Evolutionary conservation across 2,113 vertebrate species (phyloP).

Genomic region (Eretmochelys imbricata): DNA sequence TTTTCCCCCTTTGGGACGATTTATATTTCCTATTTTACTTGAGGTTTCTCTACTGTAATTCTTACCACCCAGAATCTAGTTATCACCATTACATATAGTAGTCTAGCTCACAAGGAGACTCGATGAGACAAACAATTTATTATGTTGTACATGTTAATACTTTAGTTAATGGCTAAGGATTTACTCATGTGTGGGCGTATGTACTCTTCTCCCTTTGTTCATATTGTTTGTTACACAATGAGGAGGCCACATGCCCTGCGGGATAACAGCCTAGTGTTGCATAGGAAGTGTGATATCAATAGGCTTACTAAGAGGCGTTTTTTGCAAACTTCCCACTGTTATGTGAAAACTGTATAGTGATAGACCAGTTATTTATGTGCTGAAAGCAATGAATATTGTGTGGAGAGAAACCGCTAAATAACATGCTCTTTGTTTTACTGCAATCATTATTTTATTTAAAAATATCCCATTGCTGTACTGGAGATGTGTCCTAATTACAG

Average conservation of each 20-base stretch:
- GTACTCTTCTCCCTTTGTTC: constrained; percentile 16
- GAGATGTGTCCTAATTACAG: neutral
- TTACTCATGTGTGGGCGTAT: neutral
- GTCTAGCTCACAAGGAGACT: neutral
- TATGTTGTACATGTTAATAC: rapidly evolving
- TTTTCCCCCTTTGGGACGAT: too few species aligned
- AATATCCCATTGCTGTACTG: neutral
- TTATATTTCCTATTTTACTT: neutral
- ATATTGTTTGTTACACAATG: neutral
- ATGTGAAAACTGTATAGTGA: neutral
- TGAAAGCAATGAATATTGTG: neutral
- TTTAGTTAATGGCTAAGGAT: neutral
- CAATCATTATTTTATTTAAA: neutral
- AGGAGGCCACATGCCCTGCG: neutral
- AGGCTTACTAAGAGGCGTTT: neutral
- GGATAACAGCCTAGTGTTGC: constrained; percentile 2
- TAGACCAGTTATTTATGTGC: neutral
- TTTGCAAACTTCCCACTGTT: neutral
- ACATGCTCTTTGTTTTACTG: neutral
- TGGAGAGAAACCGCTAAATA: neutral
- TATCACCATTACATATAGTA: rapidly evolving
- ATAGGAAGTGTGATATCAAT: neutral
- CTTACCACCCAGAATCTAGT: neutral
- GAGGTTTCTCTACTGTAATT: neutral
- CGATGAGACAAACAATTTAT: neutral